Percentiles rank a stretch among this genome's conserved stretches.
phyloP scores from a whole-genome alignment of 2,113 vertebrate species.

The Ceyx cyanopectus region DNA sequence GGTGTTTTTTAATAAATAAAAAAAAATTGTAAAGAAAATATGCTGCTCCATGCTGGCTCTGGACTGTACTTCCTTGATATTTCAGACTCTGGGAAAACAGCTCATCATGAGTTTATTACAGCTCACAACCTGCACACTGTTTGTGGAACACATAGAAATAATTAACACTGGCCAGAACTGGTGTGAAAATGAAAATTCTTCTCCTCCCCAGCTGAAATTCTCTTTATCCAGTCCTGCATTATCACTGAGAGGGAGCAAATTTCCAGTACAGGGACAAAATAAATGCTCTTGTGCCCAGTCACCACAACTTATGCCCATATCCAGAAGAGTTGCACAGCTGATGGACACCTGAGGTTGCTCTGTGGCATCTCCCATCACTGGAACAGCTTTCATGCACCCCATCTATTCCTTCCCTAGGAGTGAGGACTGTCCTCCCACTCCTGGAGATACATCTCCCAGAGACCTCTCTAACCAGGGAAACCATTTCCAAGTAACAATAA shows the following conservation, averaged over 20 bases:
- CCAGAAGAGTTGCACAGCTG: not conserved
- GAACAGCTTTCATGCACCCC: not conserved
- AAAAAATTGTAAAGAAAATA: not conserved
- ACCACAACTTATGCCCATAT: not conserved
- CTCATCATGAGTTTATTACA: not conserved
- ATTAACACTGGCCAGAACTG: not conserved
- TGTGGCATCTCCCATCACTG: not conserved
- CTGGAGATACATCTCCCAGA: not conserved
- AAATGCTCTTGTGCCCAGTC: not conserved
- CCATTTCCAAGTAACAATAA: not conserved
- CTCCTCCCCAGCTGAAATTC: not conserved
- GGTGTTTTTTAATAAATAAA: too few species aligned
- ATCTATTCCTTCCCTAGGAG: not conserved
- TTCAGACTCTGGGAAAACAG: not conserved
- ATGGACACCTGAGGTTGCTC: not conserved
- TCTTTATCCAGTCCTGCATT: not conserved
- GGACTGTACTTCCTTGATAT: not conserved
- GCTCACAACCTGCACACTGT: not conserved
- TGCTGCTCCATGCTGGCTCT: not conserved
- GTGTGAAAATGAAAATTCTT: not conserved
- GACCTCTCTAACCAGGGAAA: not conserved
- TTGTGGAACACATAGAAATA: not conserved
- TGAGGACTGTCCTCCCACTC: rapidly evolving
- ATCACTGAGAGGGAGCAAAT: not conserved
- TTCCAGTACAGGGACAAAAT: not conserved